phyloP scores from a whole-genome alignment of 2,888 invertebrate species.

The Apodemia zela region DNA sequence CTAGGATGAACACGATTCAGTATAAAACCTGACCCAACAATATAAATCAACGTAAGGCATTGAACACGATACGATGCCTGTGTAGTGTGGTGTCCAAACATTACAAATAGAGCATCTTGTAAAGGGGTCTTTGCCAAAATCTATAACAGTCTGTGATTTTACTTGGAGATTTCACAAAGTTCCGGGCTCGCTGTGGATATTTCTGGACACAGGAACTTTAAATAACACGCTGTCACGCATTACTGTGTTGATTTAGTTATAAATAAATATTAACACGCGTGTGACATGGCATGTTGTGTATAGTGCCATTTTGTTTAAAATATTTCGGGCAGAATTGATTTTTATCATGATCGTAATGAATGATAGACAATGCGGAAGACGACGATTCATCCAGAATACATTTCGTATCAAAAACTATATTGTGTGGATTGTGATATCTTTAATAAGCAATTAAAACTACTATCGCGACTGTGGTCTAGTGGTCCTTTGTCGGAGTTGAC shows the following conservation, averaged over 20 bases:
- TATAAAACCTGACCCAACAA: not conserved
- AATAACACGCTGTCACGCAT: conserved; percentile 31
- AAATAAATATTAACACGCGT: conserved; percentile 31
- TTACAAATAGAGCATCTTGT: conserved; percentile 26
- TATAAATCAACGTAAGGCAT: not conserved
- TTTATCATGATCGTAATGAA: not conserved
- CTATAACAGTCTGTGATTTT: conserved; percentile 35
- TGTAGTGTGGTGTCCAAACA: conserved; percentile 21
- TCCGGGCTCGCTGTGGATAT: conserved; percentile 31
- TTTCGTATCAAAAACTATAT: too few species aligned
- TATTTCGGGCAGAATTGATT: not conserved
- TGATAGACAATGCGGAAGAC: not conserved
- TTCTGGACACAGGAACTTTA: conserved; percentile 32
- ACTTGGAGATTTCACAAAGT: conserved; percentile 33
- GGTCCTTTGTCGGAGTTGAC: too few species aligned
- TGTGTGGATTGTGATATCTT: too few species aligned
- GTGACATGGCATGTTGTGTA: conserved; percentile 31
- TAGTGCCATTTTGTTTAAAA: conserved; percentile 27
- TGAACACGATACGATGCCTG: conserved; percentile 19
- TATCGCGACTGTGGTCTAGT: too few species aligned
- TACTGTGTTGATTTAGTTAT: conserved; percentile 30
- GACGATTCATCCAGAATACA: too few species aligned
- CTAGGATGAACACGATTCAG: not conserved
- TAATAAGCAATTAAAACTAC: too few species aligned
- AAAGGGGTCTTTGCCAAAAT: conserved; percentile 32